Evolutionary conservation across 2,888 invertebrate genomes (phyloP), one percentile per base, ranked within the genome.

Genomic region (Thereva nobilitata): DNA sequence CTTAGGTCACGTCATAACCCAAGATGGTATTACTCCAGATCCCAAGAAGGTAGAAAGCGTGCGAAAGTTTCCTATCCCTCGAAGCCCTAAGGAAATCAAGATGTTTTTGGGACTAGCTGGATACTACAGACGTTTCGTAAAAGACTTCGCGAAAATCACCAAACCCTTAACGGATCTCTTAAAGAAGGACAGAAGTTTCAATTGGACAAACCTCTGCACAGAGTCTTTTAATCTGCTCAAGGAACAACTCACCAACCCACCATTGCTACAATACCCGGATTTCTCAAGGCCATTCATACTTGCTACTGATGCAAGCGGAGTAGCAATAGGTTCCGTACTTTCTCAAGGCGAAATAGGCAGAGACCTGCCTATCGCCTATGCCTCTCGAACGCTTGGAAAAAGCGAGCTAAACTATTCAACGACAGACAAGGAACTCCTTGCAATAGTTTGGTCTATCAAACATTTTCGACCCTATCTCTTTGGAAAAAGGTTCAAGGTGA

Each of bases 211-310:
- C 4, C n/a, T n/a, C n/a, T n/a, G n/a, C n/a, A n/a, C n/a, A n/a
- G n/a, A n/a, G 35, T 41, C 67, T 5, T 69, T 67, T 10, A 34
- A 52, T 8, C 47, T 12, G 34, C n/a, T 64, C 3, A 66, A 67
- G 35, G 37, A 68, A 44, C 9, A 34, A n/a, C 49, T 68, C 2
- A 37, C 49, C 1, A 4, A 73, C 45, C 72, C 73, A 42, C 77
- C 76, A 0, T 69, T 79, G 5, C 54, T 80, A 34, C 72, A 75
- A 63, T 79, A 76, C 49, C 76, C 76, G 4, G 75, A 77, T 65
- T 79, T 78, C 57, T 56, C 66, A 0, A 66, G 73, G 67, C 56
- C 69, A 2, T 76, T 76, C 57, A 59, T 68, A 5, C 8, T 76
- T 8, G 73, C 75, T 1, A 73, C 74, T 1, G 76, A 76, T 53